Base-by-base conservation (phyloP, 2,888 invertebrate genomes). In the Morinoia aosen region DNA sequence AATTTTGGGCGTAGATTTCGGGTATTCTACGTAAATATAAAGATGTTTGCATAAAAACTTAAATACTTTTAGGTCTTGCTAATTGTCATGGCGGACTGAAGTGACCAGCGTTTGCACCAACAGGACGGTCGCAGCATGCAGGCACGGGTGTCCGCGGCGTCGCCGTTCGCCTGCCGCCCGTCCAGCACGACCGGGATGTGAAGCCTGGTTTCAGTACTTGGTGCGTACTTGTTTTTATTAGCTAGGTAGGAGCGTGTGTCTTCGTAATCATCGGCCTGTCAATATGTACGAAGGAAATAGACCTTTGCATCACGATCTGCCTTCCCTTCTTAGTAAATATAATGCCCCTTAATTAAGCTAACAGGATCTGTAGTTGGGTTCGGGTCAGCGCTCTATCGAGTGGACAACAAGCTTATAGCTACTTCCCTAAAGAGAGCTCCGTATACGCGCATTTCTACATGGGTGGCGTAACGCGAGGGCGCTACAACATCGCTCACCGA, bases 251-350 rank as follows among this genome's bases (percentile, higher is more conserved):
- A 93, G 48, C 93, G 93, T 93, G 93, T 57, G 93, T 93, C 93
- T 93, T 93, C 93, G 93, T 93, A 93, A 93, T 93, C 93, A 57
- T 48, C 58, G 57, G 93, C 93, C 93, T 93, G 93, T 93, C 93
- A 93, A 93, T 93, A 93, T 93, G 93, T 48, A 93, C 93, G 93
- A 93, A 57, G 57, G 93, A 93, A 93, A 93, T 93, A 93, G 93
- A 93, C 93, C 93, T 93, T 57, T 56, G 93, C 93, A 93, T 93
- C 93, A 93, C 93, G 93, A 93, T 93, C 93, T 93, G 93, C 93
- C 93, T 93, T 93, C 57, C 93, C 93, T 93, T 93, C 93, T 93
- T 93, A 93, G 93, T 93, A 93, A 93, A 57, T 93, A 93, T 93
- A 93, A 93, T 93, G 57, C 57, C 93, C 93, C 48, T 93, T 93